Evolutionary conservation across 2,113 vertebrate genomes (phyloP), one percentile per base, ranked within the genome.

Genomic region (Orcinus orca): DNA sequence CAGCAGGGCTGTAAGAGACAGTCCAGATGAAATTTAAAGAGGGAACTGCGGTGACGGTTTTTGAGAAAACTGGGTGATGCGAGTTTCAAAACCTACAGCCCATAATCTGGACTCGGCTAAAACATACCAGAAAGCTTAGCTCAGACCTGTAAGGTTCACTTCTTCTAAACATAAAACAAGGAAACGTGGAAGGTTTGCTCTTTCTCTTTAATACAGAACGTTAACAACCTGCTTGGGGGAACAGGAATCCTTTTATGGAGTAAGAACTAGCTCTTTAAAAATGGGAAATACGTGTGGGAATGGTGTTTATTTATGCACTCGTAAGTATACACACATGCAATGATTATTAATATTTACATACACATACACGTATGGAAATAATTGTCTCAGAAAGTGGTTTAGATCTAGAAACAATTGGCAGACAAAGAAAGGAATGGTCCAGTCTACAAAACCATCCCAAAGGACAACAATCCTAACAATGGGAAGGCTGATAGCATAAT

Each of bases 91-190:
- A 96, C 63, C 88, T 41, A 96, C 33, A 94, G 47, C 92, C 94
- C 93, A 20, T 95, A 96, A 96, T 98, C 96, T 88, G 63, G 41
- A 94, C 68, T 96, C 91, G 12, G 76, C 93, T 97, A 82, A 97
- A 98, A 98, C 98, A 98, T 98, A 97, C 95, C 93, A 87, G 89
- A 98, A 97, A 97, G 36, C 95, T 98, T 96, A 98, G 96, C 84
- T 98, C 98, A 98, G 96, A 96, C 67, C 79, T 94, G 33, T 92
- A 98, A 97, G 74, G 55, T 98, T 98, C 88, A 91, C 31, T 79
- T 44, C 13, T 97, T 98, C 67, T 97, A 98, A 98, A 97, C 38
- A 90, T 91, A 76, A 90, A 90, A 94, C 36, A 84, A 80, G 50
- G 62, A 85, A 94, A 97, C 0, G 0, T n/a, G 85, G 58, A 63